phyloP scores from a whole-genome alignment of 2,797 vertebrate genomes.

The Hippopotamyrus pictus region DNA sequence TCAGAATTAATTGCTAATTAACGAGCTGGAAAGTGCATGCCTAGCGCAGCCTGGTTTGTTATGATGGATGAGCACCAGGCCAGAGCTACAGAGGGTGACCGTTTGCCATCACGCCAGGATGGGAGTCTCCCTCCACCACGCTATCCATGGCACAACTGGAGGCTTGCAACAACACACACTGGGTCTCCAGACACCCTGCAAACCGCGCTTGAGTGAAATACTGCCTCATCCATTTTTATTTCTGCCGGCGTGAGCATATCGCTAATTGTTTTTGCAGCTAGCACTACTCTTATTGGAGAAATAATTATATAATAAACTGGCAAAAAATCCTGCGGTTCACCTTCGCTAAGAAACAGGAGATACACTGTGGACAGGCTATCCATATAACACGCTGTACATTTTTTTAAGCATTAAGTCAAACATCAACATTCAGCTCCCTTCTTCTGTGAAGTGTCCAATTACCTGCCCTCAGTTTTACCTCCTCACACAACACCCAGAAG shows the following conservation, averaged over 20 bases:
- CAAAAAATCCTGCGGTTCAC: not conserved
- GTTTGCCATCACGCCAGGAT: not conserved
- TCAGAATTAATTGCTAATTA: not conserved
- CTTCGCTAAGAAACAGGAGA: not conserved
- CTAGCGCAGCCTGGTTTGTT: not conserved
- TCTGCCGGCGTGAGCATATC: not conserved
- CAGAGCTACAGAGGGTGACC: not conserved
- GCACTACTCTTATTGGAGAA: not conserved
- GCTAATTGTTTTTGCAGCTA: not conserved
- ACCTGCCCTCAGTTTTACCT: not conserved
- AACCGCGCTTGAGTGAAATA: not conserved
- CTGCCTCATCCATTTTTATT: not conserved
- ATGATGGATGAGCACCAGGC: not conserved
- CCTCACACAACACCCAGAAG: not conserved
- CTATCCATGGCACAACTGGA: not conserved
- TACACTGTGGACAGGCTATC: not conserved
- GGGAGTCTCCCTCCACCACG: not conserved
- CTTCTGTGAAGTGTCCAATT: not conserved
- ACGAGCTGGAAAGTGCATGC: not conserved
- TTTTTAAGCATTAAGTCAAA: not conserved
- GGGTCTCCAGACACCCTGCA: not conserved
- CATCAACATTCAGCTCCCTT: not conserved
- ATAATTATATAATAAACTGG: not conserved
- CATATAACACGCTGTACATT: not conserved
- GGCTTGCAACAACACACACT: not conserved